phyloP scores from a whole-genome alignment of 2,113 vertebrate species.

The Scortum barcoo region DNA sequence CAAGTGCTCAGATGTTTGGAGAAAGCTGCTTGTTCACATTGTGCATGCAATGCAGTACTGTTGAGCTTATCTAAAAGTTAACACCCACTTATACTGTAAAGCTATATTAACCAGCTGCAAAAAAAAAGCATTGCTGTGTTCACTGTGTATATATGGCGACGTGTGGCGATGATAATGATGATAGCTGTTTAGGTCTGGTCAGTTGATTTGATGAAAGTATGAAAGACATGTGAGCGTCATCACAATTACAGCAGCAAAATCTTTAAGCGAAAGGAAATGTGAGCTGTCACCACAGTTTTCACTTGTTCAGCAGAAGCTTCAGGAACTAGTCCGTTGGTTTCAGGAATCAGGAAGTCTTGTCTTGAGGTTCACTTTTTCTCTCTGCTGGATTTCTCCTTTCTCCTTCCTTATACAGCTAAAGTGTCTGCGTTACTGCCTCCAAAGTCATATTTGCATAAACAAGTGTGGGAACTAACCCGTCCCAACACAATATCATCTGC shows the following conservation, averaged over 20 bases:
- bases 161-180: neutral
- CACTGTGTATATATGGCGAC: neutral
- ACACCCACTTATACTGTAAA: slow-evolving; percentile 76
- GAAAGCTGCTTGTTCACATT: slow-evolving; percentile 51
- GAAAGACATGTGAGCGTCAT: neutral
- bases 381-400: slow-evolving; percentile 47
- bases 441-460: slow-evolving; percentile 58
- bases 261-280: slow-evolving; percentile 59
- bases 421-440: slow-evolving; percentile 51
- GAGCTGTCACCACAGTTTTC: slow-evolving; percentile 53
- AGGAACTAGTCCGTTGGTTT: slow-evolving; percentile 69
- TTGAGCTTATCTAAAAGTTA: slow-evolving; percentile 54
- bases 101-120: slow-evolving; percentile 5
- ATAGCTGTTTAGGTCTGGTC: slow-evolving; percentile 6
- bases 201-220: neutral
- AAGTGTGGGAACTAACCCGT: slow-evolving; percentile 74
- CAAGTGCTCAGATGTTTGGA: slow-evolving; percentile 59
- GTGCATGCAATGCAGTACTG: slow-evolving; percentile 20
- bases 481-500: slow-evolving; percentile 58
- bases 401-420: slow-evolving; percentile 40
- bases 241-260: neutral
- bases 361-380: slow-evolving; percentile 25
- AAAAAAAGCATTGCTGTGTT: slow-evolving; percentile 4
- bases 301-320: slow-evolving; percentile 67
- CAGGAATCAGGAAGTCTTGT: slow-evolving; percentile 45